Conservation (phyloP, 2,797 vertebrate species). For the Margarornis squamiger region DNA sequence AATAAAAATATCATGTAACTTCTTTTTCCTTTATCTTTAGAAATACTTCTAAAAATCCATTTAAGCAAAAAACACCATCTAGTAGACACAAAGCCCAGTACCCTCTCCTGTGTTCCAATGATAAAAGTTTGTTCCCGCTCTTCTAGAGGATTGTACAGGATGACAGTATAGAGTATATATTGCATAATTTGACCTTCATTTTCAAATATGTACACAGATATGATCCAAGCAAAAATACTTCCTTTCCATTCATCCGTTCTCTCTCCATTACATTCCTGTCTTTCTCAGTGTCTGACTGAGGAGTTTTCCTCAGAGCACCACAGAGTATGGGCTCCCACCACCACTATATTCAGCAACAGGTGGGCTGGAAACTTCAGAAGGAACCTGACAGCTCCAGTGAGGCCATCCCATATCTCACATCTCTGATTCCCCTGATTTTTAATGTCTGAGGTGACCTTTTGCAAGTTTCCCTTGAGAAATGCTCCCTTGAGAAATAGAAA, state of each 20-base stretch:
- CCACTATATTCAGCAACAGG: neutral
- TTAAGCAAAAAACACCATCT: neutral
- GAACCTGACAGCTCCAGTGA: neutral
- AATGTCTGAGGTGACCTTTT: neutral
- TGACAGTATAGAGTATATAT: neutral
- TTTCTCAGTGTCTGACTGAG: neutral
- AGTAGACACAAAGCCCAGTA: neutral
- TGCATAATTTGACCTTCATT: neutral
- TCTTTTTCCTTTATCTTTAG: neutral
- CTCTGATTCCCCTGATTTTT: neutral
- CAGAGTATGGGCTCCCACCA: neutral
- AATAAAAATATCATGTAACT: neutral
- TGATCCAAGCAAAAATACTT: neutral
- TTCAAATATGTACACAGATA: neutral
- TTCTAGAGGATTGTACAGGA: neutral
- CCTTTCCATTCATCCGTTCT: neutral
- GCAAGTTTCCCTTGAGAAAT: neutral
- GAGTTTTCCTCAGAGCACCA: neutral
- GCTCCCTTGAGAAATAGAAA: neutral
- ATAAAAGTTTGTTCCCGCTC: neutral
- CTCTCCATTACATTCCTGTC: neutral
- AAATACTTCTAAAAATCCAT: neutral
- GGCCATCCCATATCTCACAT: neutral
- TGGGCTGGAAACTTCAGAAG: neutral
- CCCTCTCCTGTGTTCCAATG: neutral